A percentile compares a stretch with the other conserved stretches of the same genome.
Conservation (phyloP, 2,113 vertebrate species). For the Dicerorhinus sumatrensis region DNA sequence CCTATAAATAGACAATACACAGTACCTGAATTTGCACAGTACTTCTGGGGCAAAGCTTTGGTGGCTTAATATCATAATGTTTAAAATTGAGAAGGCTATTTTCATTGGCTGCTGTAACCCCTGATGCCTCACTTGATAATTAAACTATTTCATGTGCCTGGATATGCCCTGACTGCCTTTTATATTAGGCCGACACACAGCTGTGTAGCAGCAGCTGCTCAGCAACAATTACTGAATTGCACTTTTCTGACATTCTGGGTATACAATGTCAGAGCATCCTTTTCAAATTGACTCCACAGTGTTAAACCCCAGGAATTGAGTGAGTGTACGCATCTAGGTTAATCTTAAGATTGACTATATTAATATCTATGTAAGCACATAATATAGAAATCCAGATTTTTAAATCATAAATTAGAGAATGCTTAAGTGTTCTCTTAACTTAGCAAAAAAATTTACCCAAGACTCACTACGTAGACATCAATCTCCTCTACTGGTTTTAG, state of each 20-base stretch:
- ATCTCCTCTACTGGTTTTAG: background rate
- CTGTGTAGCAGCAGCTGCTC: background rate
- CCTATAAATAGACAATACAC: background rate
- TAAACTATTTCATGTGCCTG: background rate
- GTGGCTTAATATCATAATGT: background rate
- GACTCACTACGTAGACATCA: background rate
- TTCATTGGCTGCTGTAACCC: background rate
- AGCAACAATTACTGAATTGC: background rate
- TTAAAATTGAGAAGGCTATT: background rate
- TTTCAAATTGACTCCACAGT: background rate
- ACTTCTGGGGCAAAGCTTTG: background rate
- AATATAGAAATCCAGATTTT: constrained; percentile 9
- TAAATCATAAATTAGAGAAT: background rate
- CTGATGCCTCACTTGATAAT: background rate
- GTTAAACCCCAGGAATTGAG: background rate
- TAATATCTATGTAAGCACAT: background rate
- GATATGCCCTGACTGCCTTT: background rate
- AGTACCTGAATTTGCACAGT: background rate
- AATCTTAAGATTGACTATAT: background rate
- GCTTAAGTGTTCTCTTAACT: background rate
- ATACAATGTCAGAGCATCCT: background rate
- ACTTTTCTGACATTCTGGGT: background rate
- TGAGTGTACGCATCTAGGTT: background rate
- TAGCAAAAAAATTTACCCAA: constrained; percentile 6
- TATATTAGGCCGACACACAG: background rate